Evolutionary conservation across 2,113 vertebrate species (phyloP), one percentile per base, ranked within the genome.

Genomic region (Terrapene triunguis): DNA sequence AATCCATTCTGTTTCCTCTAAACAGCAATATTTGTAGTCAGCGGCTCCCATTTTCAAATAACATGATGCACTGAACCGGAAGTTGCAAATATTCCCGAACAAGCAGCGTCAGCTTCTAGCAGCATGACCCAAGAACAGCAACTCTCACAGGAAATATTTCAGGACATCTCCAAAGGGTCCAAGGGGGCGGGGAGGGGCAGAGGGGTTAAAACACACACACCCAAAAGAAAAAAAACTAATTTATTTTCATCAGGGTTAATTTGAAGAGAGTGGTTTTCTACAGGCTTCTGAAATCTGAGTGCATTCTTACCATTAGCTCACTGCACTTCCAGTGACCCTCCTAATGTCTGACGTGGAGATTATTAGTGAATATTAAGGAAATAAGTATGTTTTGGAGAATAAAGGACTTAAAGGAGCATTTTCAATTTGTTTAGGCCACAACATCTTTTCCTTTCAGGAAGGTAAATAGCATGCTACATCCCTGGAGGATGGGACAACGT

Each of bases 161-260:
- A 76, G n/a, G 89, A 89, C 84, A 96, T 53, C 17, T 72, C 4
- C 8, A 76, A 50, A 53, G 21, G 11, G 47, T 1, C n/a, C n/a
- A n/a, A 4, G 38, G 12, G 25, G n/a, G 22, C 3, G 17, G 1
- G 22, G 89, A 74, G 6, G 32, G 13, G 59, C 59, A 27, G 59
- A 62, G 29, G 59, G 6, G 2, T 25, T 65, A 1, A 76, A 89
- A 51, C 12, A 42, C 50, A 80, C 92, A 51, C 4, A 42, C 44
- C 27, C 38, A 47, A 76, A 89, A 78, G 19, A 35, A 12, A 78
- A 51, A 21, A 11, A 90, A 84, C 21, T 80, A n/a, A 78, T 93
- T 82, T 74, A 38, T 92, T 93, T 97, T 93, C 59, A 83, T 59
- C 51, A 11, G 62, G 7, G 5, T 59, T 94, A 72, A 88, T 47